Conservation (phyloP, 2,113 vertebrate genomes). For the Colius striatus region DNA sequence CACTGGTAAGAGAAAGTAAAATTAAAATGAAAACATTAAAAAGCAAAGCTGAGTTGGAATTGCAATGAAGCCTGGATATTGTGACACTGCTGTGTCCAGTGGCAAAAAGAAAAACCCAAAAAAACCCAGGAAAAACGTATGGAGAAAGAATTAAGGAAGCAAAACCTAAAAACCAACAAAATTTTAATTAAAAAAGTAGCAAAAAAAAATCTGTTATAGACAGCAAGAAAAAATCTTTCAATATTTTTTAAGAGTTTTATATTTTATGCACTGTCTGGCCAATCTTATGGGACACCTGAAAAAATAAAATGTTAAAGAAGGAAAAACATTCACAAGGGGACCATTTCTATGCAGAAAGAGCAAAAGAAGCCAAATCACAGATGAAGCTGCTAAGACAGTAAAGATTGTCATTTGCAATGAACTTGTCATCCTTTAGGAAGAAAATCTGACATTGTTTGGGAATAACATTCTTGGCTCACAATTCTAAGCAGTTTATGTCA, state of each 20-base stretch:
- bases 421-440: neutral
- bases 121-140: neutral
- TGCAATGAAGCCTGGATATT: neutral
- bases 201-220: neutral
- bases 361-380: neutral
- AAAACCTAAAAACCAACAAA: neutral
- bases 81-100: neutral
- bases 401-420: neutral
- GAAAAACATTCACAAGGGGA: neutral
- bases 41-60: neutral
- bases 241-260: neutral
- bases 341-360: neutral
- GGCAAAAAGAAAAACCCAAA: neutral
- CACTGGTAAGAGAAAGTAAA: neutral
- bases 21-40: no score
- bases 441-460: neutral
- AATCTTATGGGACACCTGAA: neutral
- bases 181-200: neutral
- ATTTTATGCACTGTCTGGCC: neutral
- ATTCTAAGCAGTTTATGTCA: neutral
- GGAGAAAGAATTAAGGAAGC: neutral
- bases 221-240: neutral
- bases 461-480: neutral
- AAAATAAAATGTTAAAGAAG: neutral
- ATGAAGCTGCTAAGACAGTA: neutral